Evolutionary conservation across 1,140 invertebrate species (phyloP), one percentile per base, ranked within the genome.

Genomic region (Meloidogyne chitwoodi): DNA sequence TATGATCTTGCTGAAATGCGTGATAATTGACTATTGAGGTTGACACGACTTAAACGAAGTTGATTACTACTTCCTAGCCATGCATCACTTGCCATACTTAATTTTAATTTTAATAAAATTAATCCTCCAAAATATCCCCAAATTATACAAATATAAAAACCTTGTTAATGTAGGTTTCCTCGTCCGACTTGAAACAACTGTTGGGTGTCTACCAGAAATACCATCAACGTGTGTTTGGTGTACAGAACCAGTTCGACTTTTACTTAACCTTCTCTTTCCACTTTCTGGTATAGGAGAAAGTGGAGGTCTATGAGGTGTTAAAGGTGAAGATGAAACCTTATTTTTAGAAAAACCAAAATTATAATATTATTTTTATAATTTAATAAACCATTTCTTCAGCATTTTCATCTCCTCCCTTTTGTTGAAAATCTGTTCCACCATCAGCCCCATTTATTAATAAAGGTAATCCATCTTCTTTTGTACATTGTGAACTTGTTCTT

Each of bases 1-100:
- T 82, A 85, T 31, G 79, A 82, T 16, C 84, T 72, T 6, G 84
- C 85, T 6, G 85, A 87, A 11, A 86, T 77, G 24, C 83, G 62
- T 26, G 77, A 78, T 5, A 84, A 63, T 70, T 83, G 84, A 38
- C 77, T 80, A 67, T 56, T 73, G 61, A 87, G 68, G 65, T 85
- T 84, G 44, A 69, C 71, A 29, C 82, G 81, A 66, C 79, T 84
- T 22, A 22, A 22, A 3, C 70, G 79, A 19, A 80, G 38, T 65
- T 80, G 65, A 65, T 31, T 80, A 12, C 74, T 68, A 56, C 74
- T 72, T 22, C 56, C 77, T 34, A 73, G 62, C 67, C 81, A 81
- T 27, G 73, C 67, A 22, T 83, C 74, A 64, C 83, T 83, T n/a
- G 68, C 85, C 67, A 81, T 72, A 44, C 80, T 81, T 19, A 66